These are phyloP conservation scores for Cinclus cinclus DNA, from an alignment of 2,113 vertebrate species.

Conservation along the genomic window DNA sequence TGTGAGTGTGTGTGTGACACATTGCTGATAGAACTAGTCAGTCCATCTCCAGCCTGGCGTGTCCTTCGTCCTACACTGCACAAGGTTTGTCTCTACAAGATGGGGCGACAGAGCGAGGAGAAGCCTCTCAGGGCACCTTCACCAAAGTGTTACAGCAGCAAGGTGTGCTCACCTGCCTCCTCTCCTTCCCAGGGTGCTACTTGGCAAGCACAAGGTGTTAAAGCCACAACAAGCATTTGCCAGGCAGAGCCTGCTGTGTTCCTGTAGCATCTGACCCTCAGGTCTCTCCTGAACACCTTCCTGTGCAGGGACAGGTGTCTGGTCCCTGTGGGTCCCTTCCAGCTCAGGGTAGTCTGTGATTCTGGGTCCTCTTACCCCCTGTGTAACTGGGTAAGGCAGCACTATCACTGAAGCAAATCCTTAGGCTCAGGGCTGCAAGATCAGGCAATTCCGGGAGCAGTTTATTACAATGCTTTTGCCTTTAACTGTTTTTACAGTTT, in stretches of 20 bases:
- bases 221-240: not conserved
- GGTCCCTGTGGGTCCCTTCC: not conserved
- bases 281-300: not conserved
- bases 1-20: not conserved
- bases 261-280: not conserved
- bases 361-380: not conserved
- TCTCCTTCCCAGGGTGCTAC: not conserved
- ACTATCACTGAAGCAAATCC: not conserved
- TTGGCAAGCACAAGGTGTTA: not conserved
- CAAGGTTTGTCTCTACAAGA: rapidly evolving
- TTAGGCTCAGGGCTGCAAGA: not conserved
- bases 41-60: rapidly evolving
- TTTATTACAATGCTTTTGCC: not conserved
- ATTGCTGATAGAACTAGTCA: rapidly evolving
- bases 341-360: not conserved
- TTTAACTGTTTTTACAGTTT: constrained; percentile 44
- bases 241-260: not conserved
- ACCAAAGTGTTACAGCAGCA: rapidly evolving
- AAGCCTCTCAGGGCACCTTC: not conserved
- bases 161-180: not conserved
- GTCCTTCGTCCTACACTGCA: not conserved
- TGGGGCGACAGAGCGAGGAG: not conserved
- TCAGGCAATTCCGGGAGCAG: not conserved
- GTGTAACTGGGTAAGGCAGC: not conserved
- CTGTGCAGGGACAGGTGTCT: not conserved